Conservation (phyloP, 2,113 vertebrate species). For the Anolis sagrei region DNA sequence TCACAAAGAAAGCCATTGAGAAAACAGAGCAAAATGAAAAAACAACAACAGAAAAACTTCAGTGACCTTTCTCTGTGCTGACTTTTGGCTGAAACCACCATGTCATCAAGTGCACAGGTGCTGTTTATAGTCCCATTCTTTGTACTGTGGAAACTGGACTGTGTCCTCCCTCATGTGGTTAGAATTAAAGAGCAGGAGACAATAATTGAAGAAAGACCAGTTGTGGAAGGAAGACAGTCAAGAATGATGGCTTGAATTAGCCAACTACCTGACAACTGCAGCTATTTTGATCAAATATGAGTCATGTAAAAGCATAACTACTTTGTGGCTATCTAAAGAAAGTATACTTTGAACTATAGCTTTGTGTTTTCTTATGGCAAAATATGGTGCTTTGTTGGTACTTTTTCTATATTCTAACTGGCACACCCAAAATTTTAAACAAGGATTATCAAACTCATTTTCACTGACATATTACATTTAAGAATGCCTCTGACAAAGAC, state of each 20-base stretch:
- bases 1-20: constrained; percentile 58
- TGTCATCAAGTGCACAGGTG: constrained; percentile 54
- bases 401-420: background rate
- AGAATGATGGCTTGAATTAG: background rate
- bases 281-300: background rate
- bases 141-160: background rate
- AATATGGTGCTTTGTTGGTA: too few relatives aligned
- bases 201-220: background rate
- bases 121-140: constrained; percentile 12
- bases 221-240: background rate
- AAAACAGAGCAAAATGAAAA: constrained; percentile 46
- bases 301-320: background rate
- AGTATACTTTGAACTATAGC: too few relatives aligned
- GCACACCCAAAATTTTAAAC: background rate
- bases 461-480: background rate
- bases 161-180: constrained; percentile 1
- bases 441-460: background rate
- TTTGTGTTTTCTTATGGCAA: too few relatives aligned
- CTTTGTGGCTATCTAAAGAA: background rate
- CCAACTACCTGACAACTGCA: background rate
- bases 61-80: background rate
- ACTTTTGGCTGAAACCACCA: constrained; percentile 48
- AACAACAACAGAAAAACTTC: constrained; percentile 27
- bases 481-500: too few relatives aligned
- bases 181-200: background rate